phyloP scores from a whole-genome alignment of 2,888 invertebrate genomes.

The Acleris laterana region DNA sequence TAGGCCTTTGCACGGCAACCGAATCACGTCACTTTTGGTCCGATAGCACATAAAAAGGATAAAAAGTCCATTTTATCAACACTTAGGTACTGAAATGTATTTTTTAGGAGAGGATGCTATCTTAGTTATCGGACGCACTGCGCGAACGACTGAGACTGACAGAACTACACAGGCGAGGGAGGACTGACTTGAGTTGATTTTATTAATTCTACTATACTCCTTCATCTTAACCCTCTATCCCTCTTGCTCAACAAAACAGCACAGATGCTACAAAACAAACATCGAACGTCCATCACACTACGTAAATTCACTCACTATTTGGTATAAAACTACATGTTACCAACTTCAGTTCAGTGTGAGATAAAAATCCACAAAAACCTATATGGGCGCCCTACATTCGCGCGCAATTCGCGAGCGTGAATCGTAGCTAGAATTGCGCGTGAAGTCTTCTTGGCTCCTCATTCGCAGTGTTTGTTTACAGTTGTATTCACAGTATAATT shows the following conservation, averaged over 20 bases:
- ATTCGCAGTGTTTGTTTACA: too few relatives aligned
- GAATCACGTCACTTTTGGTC: constrained; percentile 23
- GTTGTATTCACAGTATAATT: too few relatives aligned
- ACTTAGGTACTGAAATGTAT: background rate
- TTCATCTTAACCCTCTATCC: constrained; percentile 3
- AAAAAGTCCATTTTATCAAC: constrained; percentile 26
- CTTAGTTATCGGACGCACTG: background rate
- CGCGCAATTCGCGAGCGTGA: too few relatives aligned
- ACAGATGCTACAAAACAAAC: background rate
- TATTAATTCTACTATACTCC: background rate
- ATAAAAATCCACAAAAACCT: too few relatives aligned
- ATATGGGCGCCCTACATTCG: too few relatives aligned
- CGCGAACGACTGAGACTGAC: constrained; percentile 12
- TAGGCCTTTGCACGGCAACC: constrained; percentile 5
- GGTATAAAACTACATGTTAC: too few relatives aligned
- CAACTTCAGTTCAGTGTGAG: too few relatives aligned
- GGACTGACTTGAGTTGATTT: background rate
- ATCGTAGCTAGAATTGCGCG: too few relatives aligned
- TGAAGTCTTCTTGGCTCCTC: too few relatives aligned
- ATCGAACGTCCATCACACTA: too few relatives aligned
- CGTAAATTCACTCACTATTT: too few relatives aligned
- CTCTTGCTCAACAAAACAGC: constrained; percentile 1
- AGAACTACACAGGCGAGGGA: background rate
- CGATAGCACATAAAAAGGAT: constrained; percentile 3
- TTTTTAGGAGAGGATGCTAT: background rate